Base-by-base conservation (phyloP, 2,888 invertebrate genomes). In the Amphipyra berbera region DNA sequence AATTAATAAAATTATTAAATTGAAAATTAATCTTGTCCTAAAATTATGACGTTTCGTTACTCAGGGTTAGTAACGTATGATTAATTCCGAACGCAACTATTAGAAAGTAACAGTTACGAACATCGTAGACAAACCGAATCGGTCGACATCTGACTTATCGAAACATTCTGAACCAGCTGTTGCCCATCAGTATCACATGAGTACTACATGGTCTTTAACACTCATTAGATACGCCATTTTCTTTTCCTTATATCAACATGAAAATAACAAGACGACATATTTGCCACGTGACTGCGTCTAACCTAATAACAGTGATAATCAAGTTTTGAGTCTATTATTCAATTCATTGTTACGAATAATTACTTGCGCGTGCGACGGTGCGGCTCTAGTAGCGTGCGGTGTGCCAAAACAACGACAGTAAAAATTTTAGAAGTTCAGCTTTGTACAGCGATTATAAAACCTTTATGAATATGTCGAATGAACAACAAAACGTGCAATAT, bases 261-360 rank as follows among this genome's bases (percentile, higher is more conserved):
- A 54, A 45, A 45, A 13, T n/a, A 33, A 21, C 8, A 33, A 21
- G 42, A 10, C 13, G 0, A n/a, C 33, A 46, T 56, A 33, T 13
- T 21, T 42, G 15, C 42, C 50, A 50, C 61, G 45, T 67, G 67
- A 67, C 37, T 66, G 47, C 0, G 7, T 13, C 30, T 7, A 38
- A 46, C 37, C 13, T 42, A 56, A 37, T 49, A 42, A 44, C 46
- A 44, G 15, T 47, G 42, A 37, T 46, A 35, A 33, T 61, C 67
- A 49, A 54, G 67, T 72, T 71, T 57, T 54, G 46, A 40, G 7
- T 40, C 21, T 38, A 46, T 70, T 72, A 72, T 72, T 57, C 40
- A 67, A 70, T 49, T 64, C 4, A 46, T 50, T 54, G 61, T 71
- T 61, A 67, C 67, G 45, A 44, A 61, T 63, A 59, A 40, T 45